Evolutionary conservation across 2,888 invertebrate genomes (phyloP).

Genomic region (Bibio marci): DNA sequence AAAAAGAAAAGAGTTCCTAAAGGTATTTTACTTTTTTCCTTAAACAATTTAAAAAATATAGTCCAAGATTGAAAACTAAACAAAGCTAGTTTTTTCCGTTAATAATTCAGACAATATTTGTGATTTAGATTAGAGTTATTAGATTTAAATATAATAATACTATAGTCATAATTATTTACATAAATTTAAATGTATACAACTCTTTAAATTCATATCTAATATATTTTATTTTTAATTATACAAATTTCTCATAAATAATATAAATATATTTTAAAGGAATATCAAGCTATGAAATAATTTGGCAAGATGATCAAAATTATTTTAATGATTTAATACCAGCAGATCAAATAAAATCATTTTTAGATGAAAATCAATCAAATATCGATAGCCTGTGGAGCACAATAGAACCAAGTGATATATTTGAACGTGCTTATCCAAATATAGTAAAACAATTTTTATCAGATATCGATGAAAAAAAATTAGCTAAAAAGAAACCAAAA

Average conservation of each 20-base stretch:
- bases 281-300: slow-evolving; percentile 53
- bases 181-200: too few relatives aligned
- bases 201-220: too few relatives aligned
- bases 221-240: too few relatives aligned
- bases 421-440: slow-evolving; percentile 43
- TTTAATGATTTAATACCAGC: slow-evolving; percentile 43
- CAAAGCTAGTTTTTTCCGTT: too few relatives aligned
- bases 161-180: too few relatives aligned
- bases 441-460: neutral
- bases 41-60: slow-evolving; percentile 4
- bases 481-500: slow-evolving; percentile 33
- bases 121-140: too few relatives aligned
- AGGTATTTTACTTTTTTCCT: slow-evolving; percentile 19
- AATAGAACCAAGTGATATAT: slow-evolving; percentile 47
- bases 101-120: too few relatives aligned
- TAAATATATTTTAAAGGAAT: too few relatives aligned
- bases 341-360: slow-evolving; percentile 33
- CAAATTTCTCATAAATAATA: too few relatives aligned
- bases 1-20: slow-evolving; percentile 38
- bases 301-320: slow-evolving; percentile 40
- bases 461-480: slow-evolving; percentile 33
- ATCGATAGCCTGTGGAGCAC: slow-evolving; percentile 38
- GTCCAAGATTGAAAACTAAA: too few relatives aligned
- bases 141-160: too few relatives aligned
- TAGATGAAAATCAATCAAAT: neutral